Percentiles rank a stretch among this genome's conserved stretches.
phyloP scores from a whole-genome alignment of 2,113 vertebrate species.

The Gracilinanus agilis region DNA sequence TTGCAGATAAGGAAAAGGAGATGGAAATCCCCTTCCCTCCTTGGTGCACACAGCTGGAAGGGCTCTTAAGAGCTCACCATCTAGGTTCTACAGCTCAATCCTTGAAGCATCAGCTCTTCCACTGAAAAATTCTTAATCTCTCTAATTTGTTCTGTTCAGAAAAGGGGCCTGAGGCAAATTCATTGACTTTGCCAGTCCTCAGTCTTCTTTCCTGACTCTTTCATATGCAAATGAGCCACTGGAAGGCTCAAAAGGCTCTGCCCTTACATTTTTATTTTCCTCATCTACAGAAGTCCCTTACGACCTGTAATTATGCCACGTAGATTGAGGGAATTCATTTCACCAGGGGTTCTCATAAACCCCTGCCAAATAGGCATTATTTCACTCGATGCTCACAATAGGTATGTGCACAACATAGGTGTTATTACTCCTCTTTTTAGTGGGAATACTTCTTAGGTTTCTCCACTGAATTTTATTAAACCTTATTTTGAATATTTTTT shows the following conservation, averaged over 20 bases:
- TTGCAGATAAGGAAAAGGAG: too few relatives aligned
- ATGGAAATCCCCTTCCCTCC: too few relatives aligned
- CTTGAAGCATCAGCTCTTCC: background rate
- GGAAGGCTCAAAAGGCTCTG: background rate
- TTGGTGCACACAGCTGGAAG: background rate
- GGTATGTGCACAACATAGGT: background rate
- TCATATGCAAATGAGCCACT: background rate
- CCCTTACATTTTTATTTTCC: background rate
- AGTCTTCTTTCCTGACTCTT: background rate
- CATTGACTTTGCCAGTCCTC: background rate
- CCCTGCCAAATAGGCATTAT: background rate
- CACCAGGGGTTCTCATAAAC: background rate
- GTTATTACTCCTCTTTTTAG: background rate
- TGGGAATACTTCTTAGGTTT: background rate
- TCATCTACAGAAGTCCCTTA: background rate
- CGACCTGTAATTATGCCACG: background rate
- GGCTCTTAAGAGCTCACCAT: background rate
- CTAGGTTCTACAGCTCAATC: background rate
- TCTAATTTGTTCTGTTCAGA: background rate
- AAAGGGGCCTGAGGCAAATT: background rate
- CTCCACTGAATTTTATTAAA: background rate
- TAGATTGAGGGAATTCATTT: background rate
- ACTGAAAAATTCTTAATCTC: background rate
- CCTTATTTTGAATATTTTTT: background rate
- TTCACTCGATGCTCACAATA: background rate